Evolutionary conservation across 2,113 vertebrate genomes (phyloP).

Genomic region (Lipotes vexillifer): DNA sequence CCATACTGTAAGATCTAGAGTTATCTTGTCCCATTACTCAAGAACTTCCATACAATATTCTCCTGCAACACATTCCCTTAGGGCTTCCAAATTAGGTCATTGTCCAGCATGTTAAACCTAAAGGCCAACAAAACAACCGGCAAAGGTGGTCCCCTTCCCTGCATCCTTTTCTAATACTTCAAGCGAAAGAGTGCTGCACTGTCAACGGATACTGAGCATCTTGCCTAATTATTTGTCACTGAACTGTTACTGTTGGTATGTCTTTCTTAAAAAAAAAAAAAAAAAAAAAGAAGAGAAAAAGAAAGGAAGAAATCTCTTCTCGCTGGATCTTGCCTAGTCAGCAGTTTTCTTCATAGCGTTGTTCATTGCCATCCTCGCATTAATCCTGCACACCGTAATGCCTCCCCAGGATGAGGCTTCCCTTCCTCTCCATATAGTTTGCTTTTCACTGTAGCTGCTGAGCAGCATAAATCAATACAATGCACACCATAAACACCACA

Average conservation of each 20-base stretch:
- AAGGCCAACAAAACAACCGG: neutral
- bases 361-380: neutral
- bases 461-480: slow-evolving; percentile 61
- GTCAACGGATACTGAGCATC: neutral
- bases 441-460: slow-evolving; percentile 25
- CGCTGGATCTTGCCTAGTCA: neutral
- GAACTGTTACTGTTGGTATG: neutral
- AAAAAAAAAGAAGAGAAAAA: neutral
- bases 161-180: neutral
- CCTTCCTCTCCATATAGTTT: slow-evolving; percentile 43
- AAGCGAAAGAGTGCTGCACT: neutral
- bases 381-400: neutral
- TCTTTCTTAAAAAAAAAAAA: neutral
- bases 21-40: neutral
- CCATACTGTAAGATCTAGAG: neutral
- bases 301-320: neutral
- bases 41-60: neutral
- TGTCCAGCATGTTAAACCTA: neutral
- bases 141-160: neutral
- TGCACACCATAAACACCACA: slow-evolving; percentile 66
- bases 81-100: neutral
- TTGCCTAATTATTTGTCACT: neutral
- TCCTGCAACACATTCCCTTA: neutral
- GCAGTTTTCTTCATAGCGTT: neutral
- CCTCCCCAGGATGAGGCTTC: neutral